Percentiles rank a stretch among this genome's conserved stretches.
Evolutionary conservation across 2,888 invertebrate species (phyloP).

Genomic region (Orgyia antiqua): DNA sequence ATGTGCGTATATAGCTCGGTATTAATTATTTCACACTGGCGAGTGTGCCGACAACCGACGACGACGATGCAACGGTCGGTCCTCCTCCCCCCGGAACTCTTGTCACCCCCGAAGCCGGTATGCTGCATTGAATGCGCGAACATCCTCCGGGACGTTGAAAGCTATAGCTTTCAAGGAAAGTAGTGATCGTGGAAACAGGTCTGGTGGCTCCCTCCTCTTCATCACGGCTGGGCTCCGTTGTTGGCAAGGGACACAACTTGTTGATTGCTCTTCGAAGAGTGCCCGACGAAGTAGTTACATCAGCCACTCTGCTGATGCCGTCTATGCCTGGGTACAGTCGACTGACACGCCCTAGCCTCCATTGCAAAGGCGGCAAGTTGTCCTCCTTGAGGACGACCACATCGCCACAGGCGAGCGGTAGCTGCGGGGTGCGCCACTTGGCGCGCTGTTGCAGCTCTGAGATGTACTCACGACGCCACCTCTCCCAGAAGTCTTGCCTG

Average conservation of each 20-base stretch:
- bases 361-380: slow-evolving; percentile 1
- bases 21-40: too few species aligned
- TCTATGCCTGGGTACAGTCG: neutral
- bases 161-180: too few species aligned
- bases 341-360: slow-evolving; percentile 1
- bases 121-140: too few species aligned
- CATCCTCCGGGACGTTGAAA: too few species aligned
- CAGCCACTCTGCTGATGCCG: slow-evolving; percentile 1
- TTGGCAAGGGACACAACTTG: neutral
- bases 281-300: slow-evolving; percentile 2
- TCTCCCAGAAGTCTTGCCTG: neutral
- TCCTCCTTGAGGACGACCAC: slow-evolving; percentile 9
- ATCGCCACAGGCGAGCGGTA: neutral
- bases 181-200: too few species aligned
- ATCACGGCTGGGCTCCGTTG: too few species aligned
- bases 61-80: too few species aligned
- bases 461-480: neutral
- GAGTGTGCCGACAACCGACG: too few species aligned
- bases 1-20: too few species aligned
- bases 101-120: too few species aligned
- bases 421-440: neutral
- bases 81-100: too few species aligned
- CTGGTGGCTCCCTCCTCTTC: too few species aligned
- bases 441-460: neutral
- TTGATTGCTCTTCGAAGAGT: slow-evolving; percentile 1